These are phyloP conservation scores for Microchirus variegatus DNA, from an alignment of 2,797 vertebrate genomes.

Conservation along the genomic window DNA sequence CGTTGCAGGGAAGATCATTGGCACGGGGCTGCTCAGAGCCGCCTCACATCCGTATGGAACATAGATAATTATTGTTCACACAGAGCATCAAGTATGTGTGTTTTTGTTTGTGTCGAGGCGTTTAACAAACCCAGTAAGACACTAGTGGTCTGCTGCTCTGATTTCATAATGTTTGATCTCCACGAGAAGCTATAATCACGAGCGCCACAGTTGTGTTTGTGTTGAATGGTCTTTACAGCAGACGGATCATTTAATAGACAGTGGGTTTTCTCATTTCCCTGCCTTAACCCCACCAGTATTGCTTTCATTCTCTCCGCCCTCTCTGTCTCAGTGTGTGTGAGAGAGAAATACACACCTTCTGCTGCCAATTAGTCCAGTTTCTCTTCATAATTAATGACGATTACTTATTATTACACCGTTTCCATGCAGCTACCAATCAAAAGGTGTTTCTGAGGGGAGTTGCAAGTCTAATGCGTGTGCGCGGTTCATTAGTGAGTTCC, in stretches of 20 bases:
- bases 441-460: conserved; percentile 28
- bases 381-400: conserved; percentile 54
- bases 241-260: conserved; percentile 29
- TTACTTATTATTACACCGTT: conserved; percentile 51
- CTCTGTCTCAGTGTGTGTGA: background rate
- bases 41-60: no score
- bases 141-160: conserved; percentile 38
- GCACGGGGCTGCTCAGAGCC: no score
- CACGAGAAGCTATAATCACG: conserved; percentile 42
- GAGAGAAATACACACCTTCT: conserved; percentile 5
- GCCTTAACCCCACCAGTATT: background rate
- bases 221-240: conserved; percentile 44
- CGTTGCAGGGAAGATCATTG: no score
- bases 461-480: conserved; percentile 4
- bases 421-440: conserved; percentile 39
- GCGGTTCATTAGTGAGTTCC: background rate
- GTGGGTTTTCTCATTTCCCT: conserved; percentile 1
- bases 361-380: conserved; percentile 38
- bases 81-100: conserved; percentile 11
- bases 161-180: conserved; percentile 61
- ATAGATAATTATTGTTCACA: conserved; percentile 19
- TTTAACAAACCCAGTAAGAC: conserved; percentile 53
- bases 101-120: conserved; percentile 27
- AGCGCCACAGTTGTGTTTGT: conserved; percentile 36
- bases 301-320: background rate